A percentile compares a stretch with the other conserved stretches of the same genome.
Evolutionary conservation across 2,797 vertebrate genomes (phyloP).

Genomic region (Brachyrhaphis roseni): DNA sequence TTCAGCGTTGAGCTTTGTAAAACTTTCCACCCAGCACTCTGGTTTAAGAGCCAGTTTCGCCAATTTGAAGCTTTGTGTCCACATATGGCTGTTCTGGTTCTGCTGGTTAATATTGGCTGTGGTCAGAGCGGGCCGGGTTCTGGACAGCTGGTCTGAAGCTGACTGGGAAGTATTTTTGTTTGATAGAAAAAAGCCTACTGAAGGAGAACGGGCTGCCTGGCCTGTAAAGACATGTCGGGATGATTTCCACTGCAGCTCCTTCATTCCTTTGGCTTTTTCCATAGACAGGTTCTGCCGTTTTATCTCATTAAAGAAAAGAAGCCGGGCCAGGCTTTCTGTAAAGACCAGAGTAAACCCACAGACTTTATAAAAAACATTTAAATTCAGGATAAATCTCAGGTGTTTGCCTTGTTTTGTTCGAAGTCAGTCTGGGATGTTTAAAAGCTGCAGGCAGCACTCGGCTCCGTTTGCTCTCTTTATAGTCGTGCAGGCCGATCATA

Average conservation of each 20-base stretch:
- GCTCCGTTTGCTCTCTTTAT: conserved; percentile 77
- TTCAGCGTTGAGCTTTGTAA: neutral
- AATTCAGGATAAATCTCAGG: conserved; percentile 8
- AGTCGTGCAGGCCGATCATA: conserved; percentile 75
- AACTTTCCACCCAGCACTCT: neutral
- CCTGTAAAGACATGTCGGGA: conserved; percentile 67
- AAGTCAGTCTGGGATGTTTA: conserved; percentile 25
- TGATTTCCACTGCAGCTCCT: conserved; percentile 43
- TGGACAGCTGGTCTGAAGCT: conserved; percentile 58
- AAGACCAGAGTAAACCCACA: neutral
- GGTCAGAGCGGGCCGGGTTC: conserved; percentile 27
- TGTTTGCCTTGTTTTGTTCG: conserved; percentile 27
- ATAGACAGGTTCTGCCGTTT: neutral
- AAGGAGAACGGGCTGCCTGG: conserved; percentile 53
- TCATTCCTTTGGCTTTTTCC: conserved; percentile 64
- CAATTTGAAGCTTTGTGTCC: conserved; percentile 18
- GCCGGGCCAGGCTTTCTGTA: neutral
- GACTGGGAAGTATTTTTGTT: conserved; percentile 63
- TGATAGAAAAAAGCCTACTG: conserved; percentile 37
- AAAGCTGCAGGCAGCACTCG: conserved; percentile 53
- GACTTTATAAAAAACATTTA: conserved; percentile 12
- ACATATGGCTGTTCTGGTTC: conserved; percentile 61
- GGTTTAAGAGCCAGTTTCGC: neutral
- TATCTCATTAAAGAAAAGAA: conserved; percentile 4
- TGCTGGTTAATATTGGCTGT: conserved; percentile 32